phyloP scores from a whole-genome alignment of 2,888 invertebrate genomes.

The Apomyelois bistriatella region DNA sequence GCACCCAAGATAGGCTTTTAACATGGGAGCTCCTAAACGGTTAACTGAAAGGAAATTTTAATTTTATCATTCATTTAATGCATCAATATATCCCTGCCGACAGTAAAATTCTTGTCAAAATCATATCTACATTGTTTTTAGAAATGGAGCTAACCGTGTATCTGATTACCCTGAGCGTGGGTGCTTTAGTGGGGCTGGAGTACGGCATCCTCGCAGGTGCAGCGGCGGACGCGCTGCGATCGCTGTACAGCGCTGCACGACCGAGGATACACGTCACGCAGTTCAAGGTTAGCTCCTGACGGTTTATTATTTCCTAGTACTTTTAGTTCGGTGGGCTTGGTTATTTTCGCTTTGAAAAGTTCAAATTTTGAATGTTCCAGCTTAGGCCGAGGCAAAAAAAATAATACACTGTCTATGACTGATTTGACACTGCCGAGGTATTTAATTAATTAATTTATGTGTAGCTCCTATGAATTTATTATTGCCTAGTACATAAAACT shows the following conservation, averaged over 20 bases:
- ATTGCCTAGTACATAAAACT: slow-evolving; percentile 34
- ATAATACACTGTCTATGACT: too few species aligned
- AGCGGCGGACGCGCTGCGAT: slow-evolving; percentile 83
- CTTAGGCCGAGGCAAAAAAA: slow-evolving; percentile 67
- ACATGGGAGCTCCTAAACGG: too few species aligned
- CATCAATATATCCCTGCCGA: too few species aligned
- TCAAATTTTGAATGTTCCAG: too few species aligned
- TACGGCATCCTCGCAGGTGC: slow-evolving; percentile 91
- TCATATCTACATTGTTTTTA: slow-evolving; percentile 24
- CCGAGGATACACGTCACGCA: slow-evolving; percentile 54
- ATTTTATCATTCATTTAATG: too few species aligned
- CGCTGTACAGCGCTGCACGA: slow-evolving; percentile 85
- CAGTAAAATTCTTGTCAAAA: too few species aligned
- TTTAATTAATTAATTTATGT: too few species aligned
- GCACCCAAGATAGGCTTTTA: too few species aligned
- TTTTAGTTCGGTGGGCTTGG: background rate
- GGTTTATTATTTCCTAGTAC: background rate
- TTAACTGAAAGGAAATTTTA: too few species aligned
- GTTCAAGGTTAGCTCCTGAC: slow-evolving; percentile 41
- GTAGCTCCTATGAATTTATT: too few species aligned
- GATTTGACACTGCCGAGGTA: too few species aligned
- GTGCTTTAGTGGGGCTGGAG: slow-evolving; percentile 87
- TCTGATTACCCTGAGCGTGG: slow-evolving; percentile 84
- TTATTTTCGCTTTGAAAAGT: too few species aligned
- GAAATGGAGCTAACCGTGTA: slow-evolving; percentile 62